A percentile compares a stretch with the other conserved stretches of the same genome.
Conservation (phyloP, 2,888 invertebrate genomes). For the Trichacis sp. region DNA sequence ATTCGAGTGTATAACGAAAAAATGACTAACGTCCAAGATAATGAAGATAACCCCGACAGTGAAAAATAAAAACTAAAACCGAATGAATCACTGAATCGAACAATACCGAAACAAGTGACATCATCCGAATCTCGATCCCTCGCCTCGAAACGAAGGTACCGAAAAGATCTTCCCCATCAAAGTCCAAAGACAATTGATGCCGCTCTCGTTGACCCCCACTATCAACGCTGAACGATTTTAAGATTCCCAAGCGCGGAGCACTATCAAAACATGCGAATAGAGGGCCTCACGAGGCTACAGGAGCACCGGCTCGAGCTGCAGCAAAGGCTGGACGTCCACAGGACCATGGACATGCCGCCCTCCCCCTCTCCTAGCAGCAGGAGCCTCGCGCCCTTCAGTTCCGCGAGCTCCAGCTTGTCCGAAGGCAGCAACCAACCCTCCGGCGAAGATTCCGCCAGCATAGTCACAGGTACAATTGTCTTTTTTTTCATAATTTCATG, state of each 20-base stretch:
- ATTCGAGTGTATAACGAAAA: no score
- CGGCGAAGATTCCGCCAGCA: conserved; percentile 79
- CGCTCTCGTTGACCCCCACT: conserved; percentile 47
- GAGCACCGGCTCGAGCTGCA: conserved; percentile 67
- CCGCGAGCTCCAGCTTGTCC: conserved; percentile 89
- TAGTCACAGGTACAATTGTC: conserved; percentile 84
- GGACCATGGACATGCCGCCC: conserved; percentile 75
- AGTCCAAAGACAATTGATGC: conserved; percentile 66
- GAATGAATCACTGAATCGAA: no score
- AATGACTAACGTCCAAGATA: no score
- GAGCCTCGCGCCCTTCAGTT: conserved; percentile 85
- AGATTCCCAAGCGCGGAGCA: conserved; percentile 64
- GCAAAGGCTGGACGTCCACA: conserved; percentile 66
- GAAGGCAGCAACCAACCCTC: conserved; percentile 73
- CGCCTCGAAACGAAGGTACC: no score
- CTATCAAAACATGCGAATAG: conserved; percentile 68
- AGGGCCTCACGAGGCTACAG: conserved; percentile 67
- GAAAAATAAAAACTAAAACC: no score
- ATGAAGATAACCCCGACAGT: no score
- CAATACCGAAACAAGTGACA: no score
- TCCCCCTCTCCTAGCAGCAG: conserved; percentile 90
- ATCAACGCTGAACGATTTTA: conserved; percentile 52
- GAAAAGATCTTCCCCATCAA: conserved; percentile 10
- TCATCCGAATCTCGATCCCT: conserved; percentile 12
- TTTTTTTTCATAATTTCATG: no score